phyloP scores from a whole-genome alignment of 2,888 invertebrate genomes.

The Caenorhabditis auriculariae region DNA sequence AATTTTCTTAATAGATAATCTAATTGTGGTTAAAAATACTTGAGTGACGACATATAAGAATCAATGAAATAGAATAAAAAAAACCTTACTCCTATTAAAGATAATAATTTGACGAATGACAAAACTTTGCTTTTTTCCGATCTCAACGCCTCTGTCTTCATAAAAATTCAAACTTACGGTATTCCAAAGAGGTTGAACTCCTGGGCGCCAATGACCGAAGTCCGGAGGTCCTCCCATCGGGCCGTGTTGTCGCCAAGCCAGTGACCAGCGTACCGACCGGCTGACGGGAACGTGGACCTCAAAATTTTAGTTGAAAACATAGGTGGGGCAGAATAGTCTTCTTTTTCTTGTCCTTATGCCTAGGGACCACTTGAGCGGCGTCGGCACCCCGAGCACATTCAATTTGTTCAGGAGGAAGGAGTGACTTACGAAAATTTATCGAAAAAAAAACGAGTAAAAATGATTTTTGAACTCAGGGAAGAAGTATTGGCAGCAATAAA shows the following conservation, averaged over 20 bases:
- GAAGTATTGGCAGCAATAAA: too few relatives aligned
- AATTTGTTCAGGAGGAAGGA: too few relatives aligned
- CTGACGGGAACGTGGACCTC: slow-evolving; percentile 64
- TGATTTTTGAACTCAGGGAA: too few relatives aligned
- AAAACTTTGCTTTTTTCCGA: too few relatives aligned
- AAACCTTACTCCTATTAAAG: too few relatives aligned
- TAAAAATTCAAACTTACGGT: slow-evolving; percentile 21
- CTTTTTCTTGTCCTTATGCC: too few relatives aligned
- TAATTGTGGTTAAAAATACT: neutral
- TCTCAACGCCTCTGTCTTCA: too few relatives aligned
- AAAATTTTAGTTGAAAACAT: slow-evolving; percentile 2
- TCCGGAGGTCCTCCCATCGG: slow-evolving; percentile 76
- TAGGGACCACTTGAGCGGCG: too few relatives aligned
- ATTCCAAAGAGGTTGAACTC: slow-evolving; percentile 48
- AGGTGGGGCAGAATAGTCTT: neutral
- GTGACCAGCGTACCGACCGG: slow-evolving; percentile 69
- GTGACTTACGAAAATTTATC: too few relatives aligned
- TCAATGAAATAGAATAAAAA: neutral
- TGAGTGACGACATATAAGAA: neutral
- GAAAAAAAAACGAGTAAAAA: too few relatives aligned
- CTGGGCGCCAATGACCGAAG: slow-evolving; percentile 49
- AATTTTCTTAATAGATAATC: neutral
- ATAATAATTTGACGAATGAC: too few relatives aligned
- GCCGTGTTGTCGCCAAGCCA: slow-evolving; percentile 83
- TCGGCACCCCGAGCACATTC: too few relatives aligned